Conservation (phyloP, 1,140 invertebrate species). For the Pseudomyrmex pallidus region DNA sequence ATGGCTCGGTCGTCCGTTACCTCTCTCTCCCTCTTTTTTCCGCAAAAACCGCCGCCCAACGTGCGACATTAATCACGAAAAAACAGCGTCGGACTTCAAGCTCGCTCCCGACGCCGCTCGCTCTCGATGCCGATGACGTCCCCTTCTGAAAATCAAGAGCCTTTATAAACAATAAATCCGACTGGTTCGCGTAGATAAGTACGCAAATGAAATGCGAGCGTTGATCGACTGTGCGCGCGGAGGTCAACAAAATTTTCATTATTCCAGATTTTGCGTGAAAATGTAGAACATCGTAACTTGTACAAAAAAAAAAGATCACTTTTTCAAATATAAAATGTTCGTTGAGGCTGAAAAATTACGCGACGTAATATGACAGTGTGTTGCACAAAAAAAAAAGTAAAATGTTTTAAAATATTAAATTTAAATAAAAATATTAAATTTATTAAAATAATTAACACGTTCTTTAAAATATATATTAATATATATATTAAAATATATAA, state of each 20-base stretch:
- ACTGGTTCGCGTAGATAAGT: not conserved
- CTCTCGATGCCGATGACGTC: slow-evolving; percentile 49
- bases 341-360: too few species aligned
- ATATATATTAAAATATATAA: too few species aligned
- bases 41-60: not conserved
- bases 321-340: too few species aligned
- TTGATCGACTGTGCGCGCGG: not conserved
- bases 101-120: not conserved
- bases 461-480: too few species aligned
- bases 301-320: slow-evolving; percentile 7
- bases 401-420: not conserved
- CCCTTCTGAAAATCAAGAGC: not conserved
- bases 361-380: too few species aligned
- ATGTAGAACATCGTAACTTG: slow-evolving; percentile 23
- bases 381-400: not conserved
- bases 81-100: slow-evolving; percentile 52
- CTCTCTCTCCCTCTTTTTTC: not conserved
- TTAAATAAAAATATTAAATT: too few species aligned
- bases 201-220: slow-evolving; percentile 10
- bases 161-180: slow-evolving; percentile 52
- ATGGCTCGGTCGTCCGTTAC: slow-evolving; percentile 56
- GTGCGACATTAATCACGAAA: slow-evolving; percentile 60
- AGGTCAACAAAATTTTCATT: not conserved
- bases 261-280: not conserved
- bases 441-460: too few species aligned